Base-by-base conservation (phyloP, 2,797 vertebrate genomes). In the Bradypodion ventrale region DNA sequence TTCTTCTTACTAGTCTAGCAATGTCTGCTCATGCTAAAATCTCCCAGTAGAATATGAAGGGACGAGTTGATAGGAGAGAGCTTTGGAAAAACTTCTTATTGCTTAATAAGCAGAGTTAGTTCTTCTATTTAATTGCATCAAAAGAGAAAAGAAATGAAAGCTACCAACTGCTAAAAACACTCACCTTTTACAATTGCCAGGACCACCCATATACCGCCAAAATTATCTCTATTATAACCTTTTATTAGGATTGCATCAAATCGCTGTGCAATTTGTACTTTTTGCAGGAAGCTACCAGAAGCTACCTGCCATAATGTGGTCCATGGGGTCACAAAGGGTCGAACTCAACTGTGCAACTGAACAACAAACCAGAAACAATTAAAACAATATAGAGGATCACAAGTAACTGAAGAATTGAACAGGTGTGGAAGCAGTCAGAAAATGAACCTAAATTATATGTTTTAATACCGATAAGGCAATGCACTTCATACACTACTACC, bases 401-500 rank as follows among this genome's bases (percentile, higher is more conserved):
- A 89, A 92, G 84, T 88, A 87, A 62, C 87, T 75, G 70, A 88
- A 91, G 89, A 92, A 92, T 90, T 83, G 7, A 70, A 80, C 35
- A n/a, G n/a, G n/a, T n/a, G n/a, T n/a, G n/a, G n/a, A n/a, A n/a
- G n/a, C 8, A 60, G 21, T 29, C 4, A 40, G 32, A 52, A 32
- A 29, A 49, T n/a, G 23, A 63, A 78, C 4, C 62, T 46, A 44
- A 29, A 5, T 9, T 63, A 21, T 7, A 79, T 60, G 87, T 92
- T 90, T 87, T 90, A 93, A 93, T 91, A 83, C 62, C 91, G 90
- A 87, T 87, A 92, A 88, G 91, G 89, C 88, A 91, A 94, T 63
- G 91, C 87, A 90, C 86, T 92, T 91, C 92, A 87, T 89, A 86
- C 35, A 42, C 68, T 49, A 25, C 5, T 49, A 65, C 63, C 32